Percentiles rank a stretch among this genome's conserved stretches.
Conservation (phyloP, 2,888 invertebrate species). For the Petrophora chlorosata region DNA sequence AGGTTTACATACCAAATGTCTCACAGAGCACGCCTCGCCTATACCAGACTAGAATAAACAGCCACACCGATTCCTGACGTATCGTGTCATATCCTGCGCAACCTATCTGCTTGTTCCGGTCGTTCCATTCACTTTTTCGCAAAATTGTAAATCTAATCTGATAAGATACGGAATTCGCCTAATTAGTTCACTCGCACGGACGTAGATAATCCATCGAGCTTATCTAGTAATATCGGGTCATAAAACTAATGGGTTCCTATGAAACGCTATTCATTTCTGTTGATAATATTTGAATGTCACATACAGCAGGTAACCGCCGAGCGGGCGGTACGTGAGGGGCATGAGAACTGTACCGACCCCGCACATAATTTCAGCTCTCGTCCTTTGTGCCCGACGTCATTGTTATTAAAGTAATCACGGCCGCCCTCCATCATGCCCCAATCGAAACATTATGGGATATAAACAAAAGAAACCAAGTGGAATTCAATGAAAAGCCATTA, state of each 20-base stretch:
- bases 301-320: constrained; percentile 66
- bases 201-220: constrained; percentile 42
- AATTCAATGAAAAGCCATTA: constrained; percentile 83
- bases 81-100: constrained; percentile 26
- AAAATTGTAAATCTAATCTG: constrained; percentile 23
- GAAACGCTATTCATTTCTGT: constrained; percentile 75
- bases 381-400: constrained; percentile 77
- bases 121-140: constrained; percentile 24
- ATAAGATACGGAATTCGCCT: constrained; percentile 31
- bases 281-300: constrained; percentile 74
- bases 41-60: constrained; percentile 54
- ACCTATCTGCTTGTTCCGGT: constrained; percentile 33
- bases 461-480: constrained; percentile 82
- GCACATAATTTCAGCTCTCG: constrained; percentile 76
- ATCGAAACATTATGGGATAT: constrained; percentile 83
- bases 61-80: constrained; percentile 36
- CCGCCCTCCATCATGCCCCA: constrained; percentile 77
- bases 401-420: constrained; percentile 83
- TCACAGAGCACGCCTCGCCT: constrained; percentile 50
- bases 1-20: constrained; percentile 71
- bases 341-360: constrained; percentile 75
- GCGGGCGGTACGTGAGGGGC: constrained; percentile 72
- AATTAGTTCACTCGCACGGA: constrained; percentile 44
- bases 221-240: constrained; percentile 55
- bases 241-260: constrained; percentile 67